These are phyloP conservation scores for Dromiciops gliroides DNA, from an alignment of 2,113 vertebrate genomes.

Conservation along the genomic window DNA sequence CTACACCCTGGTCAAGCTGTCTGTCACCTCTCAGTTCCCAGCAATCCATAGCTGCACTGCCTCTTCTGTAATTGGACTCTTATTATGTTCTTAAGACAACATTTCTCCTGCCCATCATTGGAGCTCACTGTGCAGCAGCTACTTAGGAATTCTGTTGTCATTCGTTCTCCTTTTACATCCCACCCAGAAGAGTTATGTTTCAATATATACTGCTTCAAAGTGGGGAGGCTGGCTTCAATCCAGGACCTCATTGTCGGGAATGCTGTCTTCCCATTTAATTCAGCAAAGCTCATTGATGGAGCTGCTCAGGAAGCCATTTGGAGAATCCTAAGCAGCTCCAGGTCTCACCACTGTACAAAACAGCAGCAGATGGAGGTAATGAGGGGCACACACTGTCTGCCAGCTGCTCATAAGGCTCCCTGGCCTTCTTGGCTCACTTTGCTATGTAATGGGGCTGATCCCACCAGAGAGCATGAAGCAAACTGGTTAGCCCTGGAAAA, in stretches of 20 bases:
- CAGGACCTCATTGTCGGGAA: conserved; percentile 37
- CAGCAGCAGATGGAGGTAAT: conserved; percentile 4
- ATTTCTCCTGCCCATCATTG: conserved; percentile 17
- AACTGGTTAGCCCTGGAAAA: not conserved
- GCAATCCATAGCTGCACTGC: not conserved
- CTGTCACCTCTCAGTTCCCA: not conserved
- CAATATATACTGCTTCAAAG: conserved; percentile 37
- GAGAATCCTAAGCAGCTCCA: not conserved
- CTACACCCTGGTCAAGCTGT: not conserved
- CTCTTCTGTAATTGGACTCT: conserved; percentile 10
- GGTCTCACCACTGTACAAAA: not conserved
- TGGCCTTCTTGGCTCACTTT: not conserved
- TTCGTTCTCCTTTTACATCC: not conserved
- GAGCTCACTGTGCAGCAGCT: not conserved
- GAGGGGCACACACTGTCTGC: not conserved
- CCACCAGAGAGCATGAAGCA: not conserved
- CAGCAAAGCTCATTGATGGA: conserved; percentile 32
- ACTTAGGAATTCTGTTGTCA: conserved; percentile 35
- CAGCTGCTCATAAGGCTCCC: not conserved
- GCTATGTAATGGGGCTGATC: not conserved
- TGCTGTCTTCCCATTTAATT: conserved; percentile 43
- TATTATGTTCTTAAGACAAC: conserved; percentile 30
- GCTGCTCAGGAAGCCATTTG: conserved; percentile 50
- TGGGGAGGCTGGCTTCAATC: conserved; percentile 34
- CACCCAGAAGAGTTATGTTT: conserved; percentile 38